Conservation (phyloP, 2,113 vertebrate species). For the Macquaria australasica region DNA sequence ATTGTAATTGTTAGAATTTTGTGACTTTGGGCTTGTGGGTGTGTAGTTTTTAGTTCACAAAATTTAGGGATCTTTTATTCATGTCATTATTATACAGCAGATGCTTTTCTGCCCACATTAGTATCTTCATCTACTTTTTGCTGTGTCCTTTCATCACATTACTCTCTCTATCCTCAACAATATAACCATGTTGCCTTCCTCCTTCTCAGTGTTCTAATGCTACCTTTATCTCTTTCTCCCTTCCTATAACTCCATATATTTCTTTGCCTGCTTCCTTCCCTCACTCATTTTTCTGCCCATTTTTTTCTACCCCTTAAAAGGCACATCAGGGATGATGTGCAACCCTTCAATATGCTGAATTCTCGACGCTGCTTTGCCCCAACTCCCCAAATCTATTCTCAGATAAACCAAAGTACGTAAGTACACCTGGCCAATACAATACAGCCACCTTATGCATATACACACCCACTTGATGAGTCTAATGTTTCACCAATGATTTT, state of each 20-base stretch:
- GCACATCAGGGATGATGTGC: neutral
- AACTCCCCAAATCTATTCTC: neutral
- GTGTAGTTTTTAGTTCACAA: neutral
- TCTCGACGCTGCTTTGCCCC: neutral
- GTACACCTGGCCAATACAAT: too few species aligned
- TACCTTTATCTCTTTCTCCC: neutral
- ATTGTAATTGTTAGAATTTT: neutral
- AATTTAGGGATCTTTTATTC: slow-evolving; percentile 1
- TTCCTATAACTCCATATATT: neutral
- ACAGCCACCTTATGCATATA: neutral
- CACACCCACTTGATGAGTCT: neutral
- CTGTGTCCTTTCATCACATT: neutral
- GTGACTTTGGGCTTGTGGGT: neutral
- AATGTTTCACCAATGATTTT: neutral
- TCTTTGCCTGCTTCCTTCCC: neutral
- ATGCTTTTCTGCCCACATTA: neutral
- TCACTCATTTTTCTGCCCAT: neutral
- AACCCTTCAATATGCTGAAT: neutral
- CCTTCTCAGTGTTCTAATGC: neutral
- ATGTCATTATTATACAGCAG: slow-evolving; percentile 1
- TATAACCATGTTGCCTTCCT: neutral
- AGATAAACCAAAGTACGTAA: too few species aligned
- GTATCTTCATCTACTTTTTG: neutral
- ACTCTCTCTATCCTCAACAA: neutral
- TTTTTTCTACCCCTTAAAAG: too few species aligned